phyloP scores from a whole-genome alignment of 1,140 invertebrate species.

The Drosophila grimshawi region DNA sequence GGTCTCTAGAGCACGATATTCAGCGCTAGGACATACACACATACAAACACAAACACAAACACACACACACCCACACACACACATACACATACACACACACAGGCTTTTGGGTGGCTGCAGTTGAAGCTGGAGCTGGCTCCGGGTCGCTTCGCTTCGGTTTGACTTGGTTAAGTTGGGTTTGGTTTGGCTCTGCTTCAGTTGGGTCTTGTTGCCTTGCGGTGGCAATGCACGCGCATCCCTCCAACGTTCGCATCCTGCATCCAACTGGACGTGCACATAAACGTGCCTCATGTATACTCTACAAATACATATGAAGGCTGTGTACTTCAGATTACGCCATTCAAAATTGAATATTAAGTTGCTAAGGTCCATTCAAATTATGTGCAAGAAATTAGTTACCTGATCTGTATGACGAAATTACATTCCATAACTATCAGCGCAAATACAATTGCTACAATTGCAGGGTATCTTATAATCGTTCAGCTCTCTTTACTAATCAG shows the following conservation, averaged over 20 bases:
- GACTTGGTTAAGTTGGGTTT: slow-evolving; percentile 21
- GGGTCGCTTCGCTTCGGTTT: slow-evolving; percentile 24
- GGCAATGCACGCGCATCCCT: slow-evolving; percentile 50
- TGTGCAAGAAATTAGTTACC: too few relatives aligned
- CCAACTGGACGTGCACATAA: neutral
- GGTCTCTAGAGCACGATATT: slow-evolving; percentile 83
- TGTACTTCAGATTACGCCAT: too few relatives aligned
- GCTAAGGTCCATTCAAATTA: too few relatives aligned
- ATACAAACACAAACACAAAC: slow-evolving; percentile 22
- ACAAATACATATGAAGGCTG: neutral
- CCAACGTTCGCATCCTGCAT: slow-evolving; percentile 43
- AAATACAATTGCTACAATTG: neutral
- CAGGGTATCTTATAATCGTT: neutral
- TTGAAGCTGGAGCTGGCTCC: slow-evolving; percentile 10
- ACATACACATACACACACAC: slow-evolving; percentile 20
- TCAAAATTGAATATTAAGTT: too few relatives aligned
- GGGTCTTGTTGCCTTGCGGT: slow-evolving; percentile 54
- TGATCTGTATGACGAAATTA: too few relatives aligned
- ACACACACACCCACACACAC: slow-evolving; percentile 11
- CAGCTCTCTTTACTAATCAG: neutral
- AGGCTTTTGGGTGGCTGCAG: slow-evolving; percentile 16
- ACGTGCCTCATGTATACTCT: neutral
- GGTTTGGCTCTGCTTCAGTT: slow-evolving; percentile 17
- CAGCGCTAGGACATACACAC: slow-evolving; percentile 59
- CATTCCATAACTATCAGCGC: too few relatives aligned